These are phyloP conservation scores for Cichlasoma orientale DNA, from an alignment of 2,797 vertebrate species.

Conservation along the genomic window DNA sequence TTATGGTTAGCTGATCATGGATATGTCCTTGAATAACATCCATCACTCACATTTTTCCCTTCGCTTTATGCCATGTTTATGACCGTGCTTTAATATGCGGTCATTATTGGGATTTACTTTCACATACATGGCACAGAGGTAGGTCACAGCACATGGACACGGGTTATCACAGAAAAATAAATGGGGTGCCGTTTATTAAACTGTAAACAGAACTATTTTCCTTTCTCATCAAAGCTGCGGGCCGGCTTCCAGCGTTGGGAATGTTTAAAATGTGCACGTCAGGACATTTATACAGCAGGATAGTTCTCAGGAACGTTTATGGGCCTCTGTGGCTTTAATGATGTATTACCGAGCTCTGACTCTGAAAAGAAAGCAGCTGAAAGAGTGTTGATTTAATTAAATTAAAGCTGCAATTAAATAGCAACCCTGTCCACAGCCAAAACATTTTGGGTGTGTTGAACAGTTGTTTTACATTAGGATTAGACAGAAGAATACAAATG, in stretches of 20 bases:
- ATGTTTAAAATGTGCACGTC: conserved; percentile 25
- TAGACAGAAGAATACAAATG: conserved; percentile 45
- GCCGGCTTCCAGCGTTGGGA: conserved; percentile 25
- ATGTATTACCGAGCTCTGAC: conserved; percentile 48
- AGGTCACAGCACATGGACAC: conserved; percentile 41
- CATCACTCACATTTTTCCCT: conserved; percentile 58
- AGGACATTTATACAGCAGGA: conserved; percentile 43
- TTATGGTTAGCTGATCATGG: conserved; percentile 61
- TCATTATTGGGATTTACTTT: conserved; percentile 63
- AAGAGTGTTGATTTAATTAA: conserved; percentile 61
- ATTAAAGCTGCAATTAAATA: conserved; percentile 56
- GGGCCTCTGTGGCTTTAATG: conserved; percentile 29
- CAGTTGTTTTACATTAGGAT: conserved; percentile 60
- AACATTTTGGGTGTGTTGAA: conserved; percentile 54
- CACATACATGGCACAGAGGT: conserved; percentile 42
- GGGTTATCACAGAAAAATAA: conserved; percentile 27
- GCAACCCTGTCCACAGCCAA: conserved; percentile 29
- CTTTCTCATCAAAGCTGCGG: conserved; percentile 15
- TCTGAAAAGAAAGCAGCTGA: conserved; percentile 41
- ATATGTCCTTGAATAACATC: conserved; percentile 72
- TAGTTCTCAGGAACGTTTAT: conserved; percentile 45
- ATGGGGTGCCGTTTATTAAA: conserved; percentile 28
- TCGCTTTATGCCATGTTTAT: conserved; percentile 67
- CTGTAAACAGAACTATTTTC: background rate
- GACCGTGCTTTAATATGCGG: conserved; percentile 48